phyloP scores from a whole-genome alignment of 2,797 vertebrate genomes.

The Melanotaenia trifasciata region DNA sequence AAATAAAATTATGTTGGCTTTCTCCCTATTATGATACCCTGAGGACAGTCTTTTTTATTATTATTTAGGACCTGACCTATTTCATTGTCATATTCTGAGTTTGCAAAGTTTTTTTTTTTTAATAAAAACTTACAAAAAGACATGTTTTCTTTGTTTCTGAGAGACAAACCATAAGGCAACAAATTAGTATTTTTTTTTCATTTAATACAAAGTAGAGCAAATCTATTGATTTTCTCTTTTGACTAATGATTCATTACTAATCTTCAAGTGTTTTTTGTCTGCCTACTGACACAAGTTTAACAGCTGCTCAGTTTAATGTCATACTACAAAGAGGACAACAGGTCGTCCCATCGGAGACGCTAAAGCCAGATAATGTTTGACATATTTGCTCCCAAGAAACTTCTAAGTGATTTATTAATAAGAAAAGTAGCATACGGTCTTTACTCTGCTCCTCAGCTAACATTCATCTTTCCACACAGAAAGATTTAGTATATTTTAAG shows the following conservation, averaged over 20 bases:
- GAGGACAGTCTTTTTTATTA: too few relatives aligned
- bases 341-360: background rate
- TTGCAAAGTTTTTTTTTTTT: too few relatives aligned
- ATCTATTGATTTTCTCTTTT: background rate
- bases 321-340: background rate
- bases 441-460: background rate
- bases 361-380: background rate
- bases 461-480: background rate
- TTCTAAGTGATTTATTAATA: background rate
- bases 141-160: background rate
- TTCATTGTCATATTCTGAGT: too few relatives aligned
- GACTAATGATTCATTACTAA: background rate
- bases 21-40: too few relatives aligned
- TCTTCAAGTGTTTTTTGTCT: background rate
- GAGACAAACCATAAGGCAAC: background rate
- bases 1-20: conserved; percentile 13
- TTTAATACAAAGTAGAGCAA: background rate
- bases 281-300: background rate
- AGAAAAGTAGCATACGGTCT: background rate
- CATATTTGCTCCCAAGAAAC: background rate
- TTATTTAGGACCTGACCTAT: too few relatives aligned
- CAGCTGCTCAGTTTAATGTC: background rate
- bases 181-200: background rate
- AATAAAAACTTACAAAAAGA: background rate
- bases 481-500: background rate